These are phyloP conservation scores for Himalopsyche kuldschensis DNA, from an alignment of 2,888 invertebrate genomes.

Conservation along the genomic window DNA sequence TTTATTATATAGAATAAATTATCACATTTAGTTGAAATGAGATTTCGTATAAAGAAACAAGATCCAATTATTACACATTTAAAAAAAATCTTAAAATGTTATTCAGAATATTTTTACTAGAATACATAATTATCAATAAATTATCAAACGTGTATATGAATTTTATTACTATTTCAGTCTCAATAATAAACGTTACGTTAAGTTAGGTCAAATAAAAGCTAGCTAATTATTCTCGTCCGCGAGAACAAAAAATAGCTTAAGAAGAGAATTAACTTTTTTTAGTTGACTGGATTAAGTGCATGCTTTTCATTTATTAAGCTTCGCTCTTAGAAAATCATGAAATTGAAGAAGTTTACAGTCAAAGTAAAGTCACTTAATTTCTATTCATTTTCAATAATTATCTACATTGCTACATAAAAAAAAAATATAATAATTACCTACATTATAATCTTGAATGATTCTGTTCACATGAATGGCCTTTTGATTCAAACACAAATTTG, in stretches of 20 bases:
- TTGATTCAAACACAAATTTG: no score
- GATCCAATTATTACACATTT: neutral
- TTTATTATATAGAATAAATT: neutral
- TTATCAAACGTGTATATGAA: no score
- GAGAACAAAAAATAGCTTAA: neutral
- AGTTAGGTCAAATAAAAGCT: neutral
- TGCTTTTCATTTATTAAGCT: neutral
- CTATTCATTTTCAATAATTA: no score
- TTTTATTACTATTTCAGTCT: neutral
- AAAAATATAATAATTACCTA: no score
- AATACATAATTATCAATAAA: no score
- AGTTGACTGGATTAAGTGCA: neutral
- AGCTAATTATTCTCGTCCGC: neutral
- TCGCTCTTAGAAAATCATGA: neutral
- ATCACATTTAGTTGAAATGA: neutral
- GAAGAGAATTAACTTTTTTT: neutral
- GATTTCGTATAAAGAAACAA: neutral
- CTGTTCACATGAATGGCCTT: no score
- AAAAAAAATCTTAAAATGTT: neutral
- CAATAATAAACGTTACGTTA: neutral
- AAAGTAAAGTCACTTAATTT: no score
- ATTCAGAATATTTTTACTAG: no score
- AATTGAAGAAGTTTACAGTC: no score
- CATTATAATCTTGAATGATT: no score
- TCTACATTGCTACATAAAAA: no score